These are phyloP conservation scores for Leptestheria dahalacensis DNA, from an alignment of 1,140 invertebrate genomes.

Conservation along the genomic window DNA sequence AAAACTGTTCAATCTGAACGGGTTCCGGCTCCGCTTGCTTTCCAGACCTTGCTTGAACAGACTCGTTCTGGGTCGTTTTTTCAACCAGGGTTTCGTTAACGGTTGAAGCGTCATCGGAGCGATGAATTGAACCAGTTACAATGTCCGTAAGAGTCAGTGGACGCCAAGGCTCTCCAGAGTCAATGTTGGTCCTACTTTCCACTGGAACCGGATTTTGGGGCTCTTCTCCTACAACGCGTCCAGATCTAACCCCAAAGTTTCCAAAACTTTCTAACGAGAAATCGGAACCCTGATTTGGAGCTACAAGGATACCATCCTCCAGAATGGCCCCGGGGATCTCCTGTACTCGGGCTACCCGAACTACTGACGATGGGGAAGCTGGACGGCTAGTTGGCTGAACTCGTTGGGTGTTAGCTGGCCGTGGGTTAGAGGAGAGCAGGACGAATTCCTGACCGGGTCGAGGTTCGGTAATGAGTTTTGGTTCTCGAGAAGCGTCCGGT, in stretches of 20 bases:
- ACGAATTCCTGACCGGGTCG: conserved; percentile 15
- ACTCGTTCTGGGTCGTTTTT: too few species aligned
- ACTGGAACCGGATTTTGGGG: neutral
- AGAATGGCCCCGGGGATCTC: neutral
- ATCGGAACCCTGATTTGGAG: neutral
- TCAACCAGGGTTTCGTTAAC: neutral
- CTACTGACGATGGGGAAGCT: neutral
- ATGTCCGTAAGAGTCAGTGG: neutral
- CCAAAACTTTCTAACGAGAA: neutral
- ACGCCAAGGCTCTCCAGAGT: neutral
- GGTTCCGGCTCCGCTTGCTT: too few species aligned
- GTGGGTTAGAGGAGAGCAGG: conserved; percentile 6
- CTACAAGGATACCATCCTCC: conserved; percentile 6
- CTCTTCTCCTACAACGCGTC: neutral
- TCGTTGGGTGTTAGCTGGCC: neutral
- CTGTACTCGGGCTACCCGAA: neutral
- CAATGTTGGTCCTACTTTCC: neutral
- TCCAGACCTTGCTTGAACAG: too few species aligned
- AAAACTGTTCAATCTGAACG: too few species aligned
- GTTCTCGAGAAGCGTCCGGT: conserved; percentile 5
- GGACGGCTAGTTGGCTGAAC: neutral
- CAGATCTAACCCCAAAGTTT: neutral
- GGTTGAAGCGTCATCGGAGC: neutral
- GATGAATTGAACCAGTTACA: neutral
- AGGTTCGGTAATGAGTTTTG: conserved; percentile 13